Conservation (phyloP, 2,888 invertebrate species). For the Dascillus cervinus region DNA sequence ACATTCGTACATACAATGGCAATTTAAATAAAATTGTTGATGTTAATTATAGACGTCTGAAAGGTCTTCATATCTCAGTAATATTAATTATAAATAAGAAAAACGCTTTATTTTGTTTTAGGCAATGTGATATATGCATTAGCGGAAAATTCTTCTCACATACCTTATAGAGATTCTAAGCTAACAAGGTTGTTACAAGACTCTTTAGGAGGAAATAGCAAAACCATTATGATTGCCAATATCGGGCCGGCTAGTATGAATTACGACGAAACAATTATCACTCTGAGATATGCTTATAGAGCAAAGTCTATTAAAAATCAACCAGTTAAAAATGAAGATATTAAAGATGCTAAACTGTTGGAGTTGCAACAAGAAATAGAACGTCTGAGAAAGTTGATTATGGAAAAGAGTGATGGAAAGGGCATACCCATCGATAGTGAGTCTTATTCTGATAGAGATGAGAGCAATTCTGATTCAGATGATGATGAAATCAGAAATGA, state of each 20-base stretch:
- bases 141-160: constrained; percentile 89
- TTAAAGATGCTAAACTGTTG: constrained; percentile 89
- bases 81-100: too few species aligned
- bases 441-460: constrained; percentile 26
- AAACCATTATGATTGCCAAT: constrained; percentile 99
- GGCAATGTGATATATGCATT: constrained; percentile 93
- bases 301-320: constrained; percentile 99
- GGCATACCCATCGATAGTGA: constrained; percentile 15
- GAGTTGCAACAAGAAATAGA: constrained; percentile 94
- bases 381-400: constrained; percentile 43
- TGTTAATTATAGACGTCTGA: too few species aligned
- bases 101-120: too few species aligned
- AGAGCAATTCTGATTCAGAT: constrained; percentile 34
- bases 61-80: too few species aligned
- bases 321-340: constrained; percentile 97
- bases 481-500: constrained; percentile 44
- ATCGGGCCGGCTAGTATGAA: constrained; percentile 97
- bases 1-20: too few species aligned
- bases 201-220: constrained; percentile 96
- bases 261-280: constrained; percentile 95
- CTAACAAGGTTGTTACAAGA: constrained; percentile 93
- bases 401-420: constrained; percentile 32
- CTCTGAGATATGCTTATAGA: constrained; percentile 91
- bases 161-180: constrained; percentile 97
- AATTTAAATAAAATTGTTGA: too few species aligned